Conservation (phyloP, 2,888 invertebrate genomes). For the Drosophila paramelanica region DNA sequence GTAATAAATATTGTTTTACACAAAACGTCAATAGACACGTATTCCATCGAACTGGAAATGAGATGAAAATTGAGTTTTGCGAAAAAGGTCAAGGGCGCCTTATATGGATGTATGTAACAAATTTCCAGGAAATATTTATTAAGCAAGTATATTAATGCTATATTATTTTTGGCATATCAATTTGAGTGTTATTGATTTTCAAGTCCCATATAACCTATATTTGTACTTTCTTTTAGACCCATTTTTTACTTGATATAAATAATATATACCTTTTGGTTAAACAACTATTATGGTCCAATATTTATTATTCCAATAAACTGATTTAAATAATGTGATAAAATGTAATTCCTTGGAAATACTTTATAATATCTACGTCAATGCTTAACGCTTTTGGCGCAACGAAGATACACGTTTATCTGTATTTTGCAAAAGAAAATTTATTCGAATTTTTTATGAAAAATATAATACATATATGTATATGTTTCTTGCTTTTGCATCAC, state of each 20-base stretch:
- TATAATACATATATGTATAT: not conserved
- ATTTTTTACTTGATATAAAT: too few relatives aligned
- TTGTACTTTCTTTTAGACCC: too few relatives aligned
- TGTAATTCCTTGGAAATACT: slow-evolving; percentile 24
- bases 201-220: too few relatives aligned
- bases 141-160: not conserved
- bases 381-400: slow-evolving; percentile 5
- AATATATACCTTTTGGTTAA: too few relatives aligned
- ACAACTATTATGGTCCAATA: not conserved
- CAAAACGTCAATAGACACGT: not conserved
- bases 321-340: slow-evolving; percentile 25
- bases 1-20: not conserved
- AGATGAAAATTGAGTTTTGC: not conserved
- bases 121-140: not conserved
- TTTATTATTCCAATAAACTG: not conserved
- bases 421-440: slow-evolving; percentile 19
- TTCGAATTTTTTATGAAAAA: slow-evolving; percentile 8
- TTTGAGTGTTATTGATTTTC: not conserved
- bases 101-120: not conserved
- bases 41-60: not conserved
- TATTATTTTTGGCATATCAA: not conserved
- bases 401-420: slow-evolving; percentile 33
- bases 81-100: not conserved
- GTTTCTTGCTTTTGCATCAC: slow-evolving; percentile 22
- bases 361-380: slow-evolving; percentile 35